Base-by-base conservation (phyloP, 1,140 invertebrate species). In the Diabrotica virgifera region DNA sequence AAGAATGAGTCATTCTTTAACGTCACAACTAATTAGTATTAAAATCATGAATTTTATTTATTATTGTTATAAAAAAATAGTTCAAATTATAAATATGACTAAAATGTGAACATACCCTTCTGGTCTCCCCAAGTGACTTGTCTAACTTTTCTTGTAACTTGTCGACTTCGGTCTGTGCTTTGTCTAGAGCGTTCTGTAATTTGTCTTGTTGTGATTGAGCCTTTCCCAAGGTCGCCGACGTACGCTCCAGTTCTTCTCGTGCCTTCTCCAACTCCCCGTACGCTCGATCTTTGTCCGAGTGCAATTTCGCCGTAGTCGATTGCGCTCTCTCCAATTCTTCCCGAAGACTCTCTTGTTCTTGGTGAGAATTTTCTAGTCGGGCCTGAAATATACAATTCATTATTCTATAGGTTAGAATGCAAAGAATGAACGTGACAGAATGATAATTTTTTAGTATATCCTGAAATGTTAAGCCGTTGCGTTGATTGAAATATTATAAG, bases 311-410 rank as follows among this genome's bases (percentile, higher is more conserved):
- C 51, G 92, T 87, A 6, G 87, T 84, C 0, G 87, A 82, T 75
- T 91, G 89, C 11, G 89, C 83, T 59, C 92, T 85, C 75, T 95
- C 94, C 74, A 94, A 90, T 80, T 96, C 94, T 74, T 96, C 94
- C 58, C 94, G 91, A 59, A 96, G 80, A 76, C 90, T 95, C 73
- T 96, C 93, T 75, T 94, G 92, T 81, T 97, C 94, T 60, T 90
- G 90, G 82, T 96, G 93, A 76, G 94, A 93, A 81, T 96, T 96
- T 82, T 96, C 95, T 72, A 97, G 82, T 77, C 94, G 90, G 10
- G 94, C 94, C 80, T 59, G 10, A 13, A 24, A 40, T 5, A 58
- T 36, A 54, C 1, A 24, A 24, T 24, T 24, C 2, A 46, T 46
- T 46, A 10, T 5, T 46, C 5, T 10, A 46, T 46, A 6, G 40